phyloP scores from a whole-genome alignment of 2,797 vertebrate species.

The Characodon lateralis region DNA sequence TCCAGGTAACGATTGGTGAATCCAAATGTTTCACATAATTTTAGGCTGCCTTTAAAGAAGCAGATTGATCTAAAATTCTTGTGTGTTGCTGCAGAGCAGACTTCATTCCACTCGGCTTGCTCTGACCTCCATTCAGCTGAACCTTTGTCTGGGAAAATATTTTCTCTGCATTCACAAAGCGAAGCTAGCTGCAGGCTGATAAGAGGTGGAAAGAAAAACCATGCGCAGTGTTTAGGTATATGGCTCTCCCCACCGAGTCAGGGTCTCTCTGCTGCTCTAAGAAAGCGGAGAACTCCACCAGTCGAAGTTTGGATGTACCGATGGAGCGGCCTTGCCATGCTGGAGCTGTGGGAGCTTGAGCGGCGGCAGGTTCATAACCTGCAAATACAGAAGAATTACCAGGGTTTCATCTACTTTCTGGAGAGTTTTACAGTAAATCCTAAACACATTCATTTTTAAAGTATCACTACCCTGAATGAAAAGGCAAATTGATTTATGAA shows the following conservation, averaged over 20 bases:
- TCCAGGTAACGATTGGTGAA: constrained; percentile 12
- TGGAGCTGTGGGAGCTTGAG: constrained; percentile 90
- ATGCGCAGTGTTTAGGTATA: constrained; percentile 22
- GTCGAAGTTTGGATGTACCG: constrained; percentile 95
- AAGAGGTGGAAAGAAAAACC: constrained; percentile 45
- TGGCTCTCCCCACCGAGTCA: constrained; percentile 86
- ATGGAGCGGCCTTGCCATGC: constrained; percentile 98
- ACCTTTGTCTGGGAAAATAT: constrained; percentile 52
- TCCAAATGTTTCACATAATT: constrained; percentile 34
- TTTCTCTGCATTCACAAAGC: constrained; percentile 47
- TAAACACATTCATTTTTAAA: background rate
- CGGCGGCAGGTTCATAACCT: constrained; percentile 92
- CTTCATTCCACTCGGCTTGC: constrained; percentile 45
- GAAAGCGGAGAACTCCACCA: constrained; percentile 98
- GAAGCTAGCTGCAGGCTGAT: constrained; percentile 32
- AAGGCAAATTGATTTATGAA: background rate
- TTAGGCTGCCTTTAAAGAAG: constrained; percentile 21
- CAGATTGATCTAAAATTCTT: background rate
- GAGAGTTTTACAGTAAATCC: constrained; percentile 2
- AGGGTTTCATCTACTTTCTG: constrained; percentile 1
- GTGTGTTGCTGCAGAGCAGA: constrained; percentile 27
- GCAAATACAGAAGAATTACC: constrained; percentile 32
- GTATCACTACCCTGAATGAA: background rate
- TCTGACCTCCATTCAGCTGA: constrained; percentile 52
- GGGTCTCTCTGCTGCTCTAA: constrained; percentile 97